Conservation (phyloP, 2,113 vertebrate genomes). For the Anoura caudifer region DNA sequence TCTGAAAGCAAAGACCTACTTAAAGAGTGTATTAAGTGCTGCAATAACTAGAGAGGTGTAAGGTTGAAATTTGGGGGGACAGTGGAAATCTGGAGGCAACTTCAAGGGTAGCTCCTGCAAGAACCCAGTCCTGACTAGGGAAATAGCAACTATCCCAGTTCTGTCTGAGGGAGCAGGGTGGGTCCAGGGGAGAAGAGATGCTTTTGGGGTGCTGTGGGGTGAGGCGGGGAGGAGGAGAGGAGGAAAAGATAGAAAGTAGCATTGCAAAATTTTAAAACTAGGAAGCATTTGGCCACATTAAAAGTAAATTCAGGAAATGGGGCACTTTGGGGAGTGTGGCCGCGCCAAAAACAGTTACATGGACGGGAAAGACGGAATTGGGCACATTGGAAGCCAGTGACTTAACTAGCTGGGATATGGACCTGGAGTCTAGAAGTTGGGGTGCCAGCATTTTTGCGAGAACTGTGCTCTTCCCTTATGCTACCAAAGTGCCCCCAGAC, state of each 20-base stretch:
- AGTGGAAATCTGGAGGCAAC: background rate
- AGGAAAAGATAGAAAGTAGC: background rate
- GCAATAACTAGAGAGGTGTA: background rate
- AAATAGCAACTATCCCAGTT: background rate
- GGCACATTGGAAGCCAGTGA: background rate
- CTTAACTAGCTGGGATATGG: background rate
- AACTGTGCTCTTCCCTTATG: background rate
- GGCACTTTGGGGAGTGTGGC: background rate
- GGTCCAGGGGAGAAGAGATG: background rate
- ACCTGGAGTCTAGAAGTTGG: background rate
- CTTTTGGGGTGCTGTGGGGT: background rate
- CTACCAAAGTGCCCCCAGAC: background rate
- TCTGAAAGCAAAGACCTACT: background rate
- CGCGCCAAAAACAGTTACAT: background rate
- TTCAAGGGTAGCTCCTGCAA: background rate
- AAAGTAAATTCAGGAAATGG: background rate
- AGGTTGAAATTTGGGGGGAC: background rate
- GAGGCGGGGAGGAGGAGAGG: background rate
- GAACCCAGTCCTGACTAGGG: background rate
- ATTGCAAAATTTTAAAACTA: background rate
- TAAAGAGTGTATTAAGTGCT: background rate
- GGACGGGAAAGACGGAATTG: background rate
- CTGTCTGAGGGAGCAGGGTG: background rate
- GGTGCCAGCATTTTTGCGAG: background rate
- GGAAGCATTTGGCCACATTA: background rate